Evolutionary conservation across 2,888 invertebrate species (phyloP).

Genomic region (Colostygia pectinataria): DNA sequence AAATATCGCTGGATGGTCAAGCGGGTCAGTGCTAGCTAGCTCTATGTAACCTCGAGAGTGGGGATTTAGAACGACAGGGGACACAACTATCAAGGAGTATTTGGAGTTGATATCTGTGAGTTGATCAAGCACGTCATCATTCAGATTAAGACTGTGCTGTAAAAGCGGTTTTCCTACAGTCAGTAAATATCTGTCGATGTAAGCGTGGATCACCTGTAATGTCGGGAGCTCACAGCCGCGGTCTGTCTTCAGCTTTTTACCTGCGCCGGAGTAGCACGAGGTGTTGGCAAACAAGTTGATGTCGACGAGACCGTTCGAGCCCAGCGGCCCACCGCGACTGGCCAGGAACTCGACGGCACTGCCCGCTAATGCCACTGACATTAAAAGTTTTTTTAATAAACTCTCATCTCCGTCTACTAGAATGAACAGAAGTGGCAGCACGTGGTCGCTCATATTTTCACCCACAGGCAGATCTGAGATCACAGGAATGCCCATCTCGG

Average conservation of each 20-base stretch:
- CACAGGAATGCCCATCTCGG: constrained; percentile 43
- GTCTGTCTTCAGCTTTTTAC: constrained; percentile 37
- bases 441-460: constrained; percentile 56
- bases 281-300: constrained; percentile 52
- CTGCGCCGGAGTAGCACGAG: constrained; percentile 50
- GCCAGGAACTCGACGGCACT: constrained; percentile 39
- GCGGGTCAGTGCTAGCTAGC: constrained; percentile 48
- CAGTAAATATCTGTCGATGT: constrained; percentile 41
- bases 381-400: constrained; percentile 16
- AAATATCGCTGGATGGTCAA: constrained; percentile 45
- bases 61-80: constrained; percentile 51
- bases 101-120: constrained; percentile 41
- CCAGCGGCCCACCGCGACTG: constrained; percentile 44
- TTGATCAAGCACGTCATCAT: constrained; percentile 43
- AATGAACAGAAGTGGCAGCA: constrained; percentile 44
- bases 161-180: constrained; percentile 29
- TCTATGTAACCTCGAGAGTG: constrained; percentile 52
- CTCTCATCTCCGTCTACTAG: constrained; percentile 39
- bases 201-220: constrained; percentile 52
- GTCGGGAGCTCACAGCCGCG: constrained; percentile 53
- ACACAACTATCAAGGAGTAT: constrained; percentile 42
- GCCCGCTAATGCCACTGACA: neutral
- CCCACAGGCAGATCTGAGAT: constrained; percentile 57
- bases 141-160: constrained; percentile 34
- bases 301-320: constrained; percentile 57